phyloP scores from a whole-genome alignment of 2,888 invertebrate genomes.

The Melolontha melolontha region DNA sequence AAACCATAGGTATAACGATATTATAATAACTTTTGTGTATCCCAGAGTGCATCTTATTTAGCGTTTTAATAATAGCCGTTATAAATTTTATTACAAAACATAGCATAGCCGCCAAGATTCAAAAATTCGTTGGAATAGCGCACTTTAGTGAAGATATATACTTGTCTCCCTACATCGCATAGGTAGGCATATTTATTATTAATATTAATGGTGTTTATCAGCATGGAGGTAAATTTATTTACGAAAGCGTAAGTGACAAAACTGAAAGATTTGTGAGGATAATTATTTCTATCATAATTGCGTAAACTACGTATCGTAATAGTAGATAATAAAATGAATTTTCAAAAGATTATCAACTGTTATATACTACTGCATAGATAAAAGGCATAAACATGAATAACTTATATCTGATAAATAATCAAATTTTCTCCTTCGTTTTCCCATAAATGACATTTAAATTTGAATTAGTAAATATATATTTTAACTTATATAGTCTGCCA shows the following conservation, averaged over 20 bases:
- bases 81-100: slow-evolving; percentile 28
- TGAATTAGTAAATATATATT: slow-evolving; percentile 25
- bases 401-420: no score
- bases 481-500: not conserved
- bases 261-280: slow-evolving; percentile 29
- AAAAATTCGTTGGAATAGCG: slow-evolving; percentile 33
- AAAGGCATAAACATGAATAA: not conserved
- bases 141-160: slow-evolving; percentile 11
- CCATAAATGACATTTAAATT: no score
- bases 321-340: slow-evolving; percentile 24
- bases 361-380: slow-evolving; percentile 16
- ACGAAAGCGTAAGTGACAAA: slow-evolving; percentile 31
- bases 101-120: slow-evolving; percentile 6
- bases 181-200: slow-evolving; percentile 15
- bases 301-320: slow-evolving; percentile 7
- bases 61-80: slow-evolving; percentile 28
- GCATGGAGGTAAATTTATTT: slow-evolving; percentile 18
- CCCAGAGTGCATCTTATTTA: not conserved
- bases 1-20: slow-evolving; percentile 10
- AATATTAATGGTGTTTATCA: slow-evolving; percentile 27
- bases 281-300: slow-evolving; percentile 27
- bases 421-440: no score
- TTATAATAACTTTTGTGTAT: slow-evolving; percentile 5
- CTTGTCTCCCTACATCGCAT: slow-evolving; percentile 2
- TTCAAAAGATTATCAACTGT: not conserved